A percentile compares a stretch with the other conserved stretches of the same genome.
These are phyloP conservation scores for Acronicta alni DNA, from an alignment of 2,888 invertebrate genomes.

Conservation along the genomic window DNA sequence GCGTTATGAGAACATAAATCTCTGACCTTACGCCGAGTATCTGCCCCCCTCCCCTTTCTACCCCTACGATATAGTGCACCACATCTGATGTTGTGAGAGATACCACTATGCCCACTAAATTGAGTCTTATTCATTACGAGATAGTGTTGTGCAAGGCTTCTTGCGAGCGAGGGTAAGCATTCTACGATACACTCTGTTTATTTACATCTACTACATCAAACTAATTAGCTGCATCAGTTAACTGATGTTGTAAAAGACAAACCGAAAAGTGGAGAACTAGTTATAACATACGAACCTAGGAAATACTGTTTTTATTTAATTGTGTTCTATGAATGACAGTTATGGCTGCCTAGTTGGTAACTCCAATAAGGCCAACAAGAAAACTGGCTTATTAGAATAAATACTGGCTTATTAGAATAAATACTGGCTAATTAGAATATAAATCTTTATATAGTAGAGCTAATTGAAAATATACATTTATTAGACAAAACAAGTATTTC, in stretches of 20 bases:
- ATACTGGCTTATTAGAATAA: too few relatives aligned
- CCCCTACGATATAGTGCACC: slow-evolving; percentile 71
- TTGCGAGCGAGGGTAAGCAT: slow-evolving; percentile 49
- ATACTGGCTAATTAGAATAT: too few relatives aligned
- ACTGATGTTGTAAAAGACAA: slow-evolving; percentile 37
- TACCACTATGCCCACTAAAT: slow-evolving; percentile 69
- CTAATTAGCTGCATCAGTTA: slow-evolving; percentile 54
- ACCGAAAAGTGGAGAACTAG: slow-evolving; percentile 1
- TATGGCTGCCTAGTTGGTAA: background rate
- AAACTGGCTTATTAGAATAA: too few relatives aligned
- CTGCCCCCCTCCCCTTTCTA: slow-evolving; percentile 58
- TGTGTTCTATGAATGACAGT: background rate
- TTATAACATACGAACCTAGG: too few relatives aligned
- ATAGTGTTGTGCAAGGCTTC: slow-evolving; percentile 61
- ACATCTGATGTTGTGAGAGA: slow-evolving; percentile 75
- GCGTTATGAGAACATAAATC: slow-evolving; percentile 87
- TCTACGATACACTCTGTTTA: slow-evolving; percentile 47
- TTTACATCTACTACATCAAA: slow-evolving; percentile 52
- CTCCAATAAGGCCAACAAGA: too few relatives aligned
- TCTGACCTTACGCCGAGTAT: slow-evolving; percentile 76
- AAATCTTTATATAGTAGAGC: too few relatives aligned
- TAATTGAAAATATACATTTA: too few relatives aligned
- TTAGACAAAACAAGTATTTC: too few relatives aligned
- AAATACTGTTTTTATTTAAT: too few relatives aligned
- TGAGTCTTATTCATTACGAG: slow-evolving; percentile 76